Evolutionary conservation across 2,113 vertebrate genomes (phyloP).

Genomic region (Tetrax tetrax): DNA sequence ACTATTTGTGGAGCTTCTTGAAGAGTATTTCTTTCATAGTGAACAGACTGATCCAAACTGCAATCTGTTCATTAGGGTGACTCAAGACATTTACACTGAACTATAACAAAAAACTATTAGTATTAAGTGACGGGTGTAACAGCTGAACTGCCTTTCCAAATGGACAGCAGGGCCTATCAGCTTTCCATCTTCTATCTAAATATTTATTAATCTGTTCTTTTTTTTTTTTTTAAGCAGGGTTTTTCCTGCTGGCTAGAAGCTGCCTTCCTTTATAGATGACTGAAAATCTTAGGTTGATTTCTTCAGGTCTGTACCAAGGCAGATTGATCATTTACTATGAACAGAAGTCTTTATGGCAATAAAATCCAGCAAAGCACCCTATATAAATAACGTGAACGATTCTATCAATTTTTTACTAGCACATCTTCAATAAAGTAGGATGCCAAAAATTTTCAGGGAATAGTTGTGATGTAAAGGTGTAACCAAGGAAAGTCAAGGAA

Average conservation of each 20-base stretch:
- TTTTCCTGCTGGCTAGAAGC: not conserved
- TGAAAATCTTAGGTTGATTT: not conserved
- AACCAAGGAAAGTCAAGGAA: not conserved
- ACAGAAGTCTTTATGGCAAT: not conserved
- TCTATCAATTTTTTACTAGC: not conserved
- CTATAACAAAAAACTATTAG: not conserved
- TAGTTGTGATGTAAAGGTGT: not conserved
- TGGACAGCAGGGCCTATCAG: not conserved
- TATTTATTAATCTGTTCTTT: not conserved
- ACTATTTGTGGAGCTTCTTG: not conserved
- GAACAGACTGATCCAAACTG: not conserved
- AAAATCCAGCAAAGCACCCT: not conserved
- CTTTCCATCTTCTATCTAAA: not conserved
- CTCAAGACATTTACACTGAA: not conserved
- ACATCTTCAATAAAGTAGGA: not conserved
- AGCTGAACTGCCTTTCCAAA: not conserved
- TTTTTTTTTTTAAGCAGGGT: not conserved
- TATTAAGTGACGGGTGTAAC: not conserved
- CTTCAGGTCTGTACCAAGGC: not conserved
- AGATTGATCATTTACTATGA: not conserved
- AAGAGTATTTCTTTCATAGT: not conserved
- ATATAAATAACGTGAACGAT: not conserved
- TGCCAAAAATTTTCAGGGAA: not conserved
- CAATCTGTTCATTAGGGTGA: not conserved
- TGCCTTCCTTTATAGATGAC: not conserved